Conservation (phyloP, 2,113 vertebrate species). For the Blennius ocellaris region DNA sequence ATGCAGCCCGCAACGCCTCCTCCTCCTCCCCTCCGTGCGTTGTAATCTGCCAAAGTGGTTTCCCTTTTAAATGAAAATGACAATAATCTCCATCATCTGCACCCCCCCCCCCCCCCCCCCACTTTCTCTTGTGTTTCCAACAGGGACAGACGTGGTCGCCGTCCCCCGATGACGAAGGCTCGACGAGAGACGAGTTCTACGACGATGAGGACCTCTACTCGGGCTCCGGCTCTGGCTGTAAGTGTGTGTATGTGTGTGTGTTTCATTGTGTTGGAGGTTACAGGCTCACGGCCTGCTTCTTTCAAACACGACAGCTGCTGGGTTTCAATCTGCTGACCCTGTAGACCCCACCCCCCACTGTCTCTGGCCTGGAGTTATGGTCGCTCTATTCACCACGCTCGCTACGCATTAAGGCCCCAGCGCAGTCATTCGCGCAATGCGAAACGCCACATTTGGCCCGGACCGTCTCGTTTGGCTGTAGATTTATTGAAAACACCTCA, state of each 20-base stretch:
- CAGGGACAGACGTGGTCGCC: constrained; percentile 76
- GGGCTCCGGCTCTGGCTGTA: constrained; percentile 86
- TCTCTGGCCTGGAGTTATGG: constrained; percentile 13
- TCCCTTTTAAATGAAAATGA: constrained; percentile 64
- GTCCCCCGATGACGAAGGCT: constrained; percentile 77
- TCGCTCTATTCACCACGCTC: constrained; percentile 25
- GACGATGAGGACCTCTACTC: constrained; percentile 86
- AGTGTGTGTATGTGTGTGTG: constrained; percentile 68
- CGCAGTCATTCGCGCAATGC: constrained; percentile 29
- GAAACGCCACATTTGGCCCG: constrained; percentile 2
- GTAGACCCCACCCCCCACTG: constrained; percentile 25
- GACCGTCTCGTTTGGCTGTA: constrained; percentile 21
- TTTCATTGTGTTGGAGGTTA: constrained; percentile 26
- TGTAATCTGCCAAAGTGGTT: constrained; percentile 73
- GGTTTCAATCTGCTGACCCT: constrained; percentile 77
- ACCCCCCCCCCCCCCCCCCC: constrained; percentile 3
- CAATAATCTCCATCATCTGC: constrained; percentile 57
- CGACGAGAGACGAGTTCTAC: constrained; percentile 76
- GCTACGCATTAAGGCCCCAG: not conserved
- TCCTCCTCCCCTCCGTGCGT: constrained; percentile 34
- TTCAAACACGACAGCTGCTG: constrained; percentile 73
- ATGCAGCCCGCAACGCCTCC: constrained; percentile 30
- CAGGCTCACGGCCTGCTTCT: constrained; percentile 56
- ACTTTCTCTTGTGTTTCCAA: constrained; percentile 35
- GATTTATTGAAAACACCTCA: constrained; percentile 40